Evolutionary conservation across 2,797 vertebrate species (phyloP).

Genomic region (Microctenopoma steveboyesi): DNA sequence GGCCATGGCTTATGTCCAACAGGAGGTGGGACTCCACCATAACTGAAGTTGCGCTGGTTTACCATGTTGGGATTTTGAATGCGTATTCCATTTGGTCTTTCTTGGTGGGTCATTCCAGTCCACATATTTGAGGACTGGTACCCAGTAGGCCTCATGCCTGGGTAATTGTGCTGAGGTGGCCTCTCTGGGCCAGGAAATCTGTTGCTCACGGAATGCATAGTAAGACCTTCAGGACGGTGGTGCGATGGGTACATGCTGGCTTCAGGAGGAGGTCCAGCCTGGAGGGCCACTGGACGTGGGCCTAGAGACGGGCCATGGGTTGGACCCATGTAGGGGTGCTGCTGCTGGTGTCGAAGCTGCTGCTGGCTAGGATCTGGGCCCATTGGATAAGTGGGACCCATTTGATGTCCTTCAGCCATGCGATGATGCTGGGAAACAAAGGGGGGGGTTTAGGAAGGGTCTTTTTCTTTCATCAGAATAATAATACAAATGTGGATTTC

Average conservation of each 20-base stretch:
- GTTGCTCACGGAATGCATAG: constrained; percentile 74
- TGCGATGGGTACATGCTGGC: constrained; percentile 84
- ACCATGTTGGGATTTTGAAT: constrained; percentile 80
- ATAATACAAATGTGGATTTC: not conserved
- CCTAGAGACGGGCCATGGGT: constrained; percentile 86
- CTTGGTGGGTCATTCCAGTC: constrained; percentile 76
- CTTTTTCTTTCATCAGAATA: not conserved
- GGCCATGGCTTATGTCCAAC: constrained; percentile 87
- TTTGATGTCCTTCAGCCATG: constrained; percentile 83
- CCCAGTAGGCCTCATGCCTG: constrained; percentile 70
- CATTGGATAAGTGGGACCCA: constrained; percentile 82
- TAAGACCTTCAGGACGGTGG: constrained; percentile 81
- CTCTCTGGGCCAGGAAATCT: constrained; percentile 74
- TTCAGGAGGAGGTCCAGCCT: constrained; percentile 87
- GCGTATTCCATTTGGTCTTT: constrained; percentile 75
- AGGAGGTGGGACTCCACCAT: constrained; percentile 84
- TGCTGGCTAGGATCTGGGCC: constrained; percentile 77
- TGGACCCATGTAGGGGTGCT: constrained; percentile 83
- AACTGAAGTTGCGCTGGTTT: constrained; percentile 80
- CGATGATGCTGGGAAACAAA: constrained; percentile 80
- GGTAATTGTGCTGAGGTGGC: constrained; percentile 74
- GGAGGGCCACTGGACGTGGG: constrained; percentile 84
- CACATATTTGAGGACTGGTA: constrained; percentile 75
- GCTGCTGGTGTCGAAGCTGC: constrained; percentile 73
- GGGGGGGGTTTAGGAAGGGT: not conserved